Percentiles rank a stretch among this genome's conserved stretches.
Evolutionary conservation across 2,797 vertebrate species (phyloP).

Genomic region (Staurois parvus): DNA sequence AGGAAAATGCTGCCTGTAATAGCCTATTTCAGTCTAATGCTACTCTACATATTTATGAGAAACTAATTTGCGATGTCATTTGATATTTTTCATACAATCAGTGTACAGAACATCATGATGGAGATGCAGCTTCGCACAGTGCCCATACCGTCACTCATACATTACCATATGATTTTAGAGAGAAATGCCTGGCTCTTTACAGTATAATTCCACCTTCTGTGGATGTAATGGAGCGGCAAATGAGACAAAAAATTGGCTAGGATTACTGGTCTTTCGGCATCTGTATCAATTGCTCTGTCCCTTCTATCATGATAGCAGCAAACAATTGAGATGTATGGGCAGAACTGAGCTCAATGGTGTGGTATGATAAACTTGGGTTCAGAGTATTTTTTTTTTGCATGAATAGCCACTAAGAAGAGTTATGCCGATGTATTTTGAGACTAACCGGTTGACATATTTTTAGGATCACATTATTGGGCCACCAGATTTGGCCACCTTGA

Average conservation of each 20-base stretch:
- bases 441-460: no score
- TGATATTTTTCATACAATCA: conserved; percentile 55
- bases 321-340: conserved; percentile 1
- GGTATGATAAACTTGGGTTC: not conserved
- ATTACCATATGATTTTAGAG: conserved; percentile 53
- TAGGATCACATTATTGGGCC: not conserved
- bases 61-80: conserved; percentile 42
- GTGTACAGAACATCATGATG: conserved; percentile 21
- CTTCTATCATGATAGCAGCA: not conserved
- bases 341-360: not conserved
- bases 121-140: not conserved
- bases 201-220: conserved; percentile 23
- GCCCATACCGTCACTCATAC: not conserved
- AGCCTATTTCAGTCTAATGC: conserved; percentile 46
- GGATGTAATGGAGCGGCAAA: conserved; percentile 46
- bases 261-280: conserved; percentile 16
- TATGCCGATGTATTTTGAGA: no score
- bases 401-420: not conserved
- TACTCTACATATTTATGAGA: conserved; percentile 57
- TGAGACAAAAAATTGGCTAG: conserved; percentile 20
- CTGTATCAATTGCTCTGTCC: not conserved
- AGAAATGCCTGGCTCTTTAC: conserved; percentile 10
- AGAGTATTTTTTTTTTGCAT: conserved; percentile 10
- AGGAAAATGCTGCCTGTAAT: conserved; percentile 30
- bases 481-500: not conserved